phyloP scores from a whole-genome alignment of 2,888 invertebrate genomes.

The Reticulitermes lucifugus region DNA sequence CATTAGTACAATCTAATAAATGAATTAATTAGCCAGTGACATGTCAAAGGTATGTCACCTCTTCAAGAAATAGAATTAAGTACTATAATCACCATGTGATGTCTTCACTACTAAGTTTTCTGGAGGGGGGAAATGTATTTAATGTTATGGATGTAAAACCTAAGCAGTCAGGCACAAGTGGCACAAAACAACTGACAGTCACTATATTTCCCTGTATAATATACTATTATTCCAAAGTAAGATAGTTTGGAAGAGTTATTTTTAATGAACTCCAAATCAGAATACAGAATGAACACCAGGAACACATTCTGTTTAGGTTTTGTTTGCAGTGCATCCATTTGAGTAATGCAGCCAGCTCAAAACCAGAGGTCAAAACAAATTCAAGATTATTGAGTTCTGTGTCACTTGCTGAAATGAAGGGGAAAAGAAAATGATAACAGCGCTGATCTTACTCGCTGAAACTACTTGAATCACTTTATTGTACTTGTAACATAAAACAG shows the following conservation, averaged over 20 bases:
- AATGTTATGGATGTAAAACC: background rate
- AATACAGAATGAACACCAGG: background rate
- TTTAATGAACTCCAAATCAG: background rate
- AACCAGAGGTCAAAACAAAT: background rate
- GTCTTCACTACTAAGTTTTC: background rate
- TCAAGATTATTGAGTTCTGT: background rate
- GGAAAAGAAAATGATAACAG: background rate
- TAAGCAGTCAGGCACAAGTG: background rate
- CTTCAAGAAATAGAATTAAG: background rate
- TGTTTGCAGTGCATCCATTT: too few relatives aligned
- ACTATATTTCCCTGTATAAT: too few relatives aligned
- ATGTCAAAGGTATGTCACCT: background rate
- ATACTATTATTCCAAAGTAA: too few relatives aligned
- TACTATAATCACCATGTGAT: background rate
- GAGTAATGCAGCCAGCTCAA: background rate
- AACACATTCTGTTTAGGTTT: background rate
- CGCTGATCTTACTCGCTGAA: constrained; percentile 10
- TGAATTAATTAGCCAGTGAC: too few relatives aligned
- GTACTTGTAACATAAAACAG: background rate
- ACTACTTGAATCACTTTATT: background rate
- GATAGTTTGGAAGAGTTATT: too few relatives aligned
- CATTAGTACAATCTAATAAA: too few relatives aligned
- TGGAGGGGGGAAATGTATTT: too few relatives aligned
- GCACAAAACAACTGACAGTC: background rate
- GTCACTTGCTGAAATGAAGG: background rate